Evolutionary conservation across 2,113 vertebrate species (phyloP), one percentile per base, ranked within the genome.

Genomic region (Varanus komodoensis): DNA sequence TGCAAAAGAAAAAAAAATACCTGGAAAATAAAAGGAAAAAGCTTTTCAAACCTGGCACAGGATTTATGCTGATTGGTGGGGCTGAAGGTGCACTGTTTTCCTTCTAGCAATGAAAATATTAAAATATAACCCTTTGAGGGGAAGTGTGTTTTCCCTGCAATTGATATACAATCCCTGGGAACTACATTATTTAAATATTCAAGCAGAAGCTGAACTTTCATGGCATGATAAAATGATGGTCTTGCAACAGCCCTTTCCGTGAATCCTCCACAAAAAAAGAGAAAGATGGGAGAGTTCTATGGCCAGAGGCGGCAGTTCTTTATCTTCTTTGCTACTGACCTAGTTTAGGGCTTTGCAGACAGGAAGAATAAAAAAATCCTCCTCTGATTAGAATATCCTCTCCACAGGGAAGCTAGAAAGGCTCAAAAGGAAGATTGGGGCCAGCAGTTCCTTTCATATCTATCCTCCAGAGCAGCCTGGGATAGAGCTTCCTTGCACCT

Each of bases 241-340:
- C 48, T 54, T 44, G 50, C 23, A 86, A 74, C 12, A 44, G 0
- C 67, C 44, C 17, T 7, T 74, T 17, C 71, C 71, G 9, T 34
- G 6, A 14, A 21, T 21, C 74, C 74, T 6, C 3, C 1, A 1
- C 50, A 32, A 11, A 3, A 38, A 61, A 14, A 1, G 21, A n/a
- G 75, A 75, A 86, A 52, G 50, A 27, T 6, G 7, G 48, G 69
- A 32, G 38, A 73, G 19, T 32, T 86, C 50, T 21, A 14, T 34
- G 50, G 50, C 12, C 32, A 1, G 71, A 75, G n/a, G 50, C 50
- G 6, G 61, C 82, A 68, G 71, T 54, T 86, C 19, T 14, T 74
- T 38, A 75, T 57, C n/a, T 74, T 86, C 32, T 75, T 86, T 86
- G 32, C 84, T 86, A 25, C 50, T 86, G 84, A 86, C 84, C 71